These are phyloP conservation scores for Cryptotermes secundus DNA, from an alignment of 1,140 invertebrate species.

Conservation along the genomic window DNA sequence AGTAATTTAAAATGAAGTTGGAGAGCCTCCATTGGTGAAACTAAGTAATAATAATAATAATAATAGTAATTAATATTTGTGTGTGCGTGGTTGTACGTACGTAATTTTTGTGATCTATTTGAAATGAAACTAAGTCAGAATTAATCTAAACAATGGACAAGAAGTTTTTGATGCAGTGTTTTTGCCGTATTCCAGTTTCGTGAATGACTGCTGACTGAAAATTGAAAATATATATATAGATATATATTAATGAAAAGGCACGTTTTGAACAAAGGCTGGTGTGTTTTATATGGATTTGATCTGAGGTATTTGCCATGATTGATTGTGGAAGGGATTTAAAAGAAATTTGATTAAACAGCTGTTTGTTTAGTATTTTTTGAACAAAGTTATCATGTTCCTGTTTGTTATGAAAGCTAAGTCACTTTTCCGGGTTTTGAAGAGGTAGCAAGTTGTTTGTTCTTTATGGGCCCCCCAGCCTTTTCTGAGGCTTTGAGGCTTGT, in stretches of 20 bases:
- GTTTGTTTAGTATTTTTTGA: slow-evolving; percentile 41
- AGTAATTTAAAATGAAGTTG: background rate
- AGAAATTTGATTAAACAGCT: background rate
- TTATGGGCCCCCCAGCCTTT: background rate
- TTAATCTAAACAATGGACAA: slow-evolving; percentile 32
- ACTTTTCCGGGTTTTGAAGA: slow-evolving; percentile 40
- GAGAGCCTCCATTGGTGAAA: slow-evolving; percentile 2
- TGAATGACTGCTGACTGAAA: slow-evolving; percentile 27
- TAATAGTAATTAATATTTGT: slow-evolving; percentile 26
- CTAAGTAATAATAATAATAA: slow-evolving; percentile 23
- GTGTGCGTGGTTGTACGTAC: slow-evolving; percentile 29
- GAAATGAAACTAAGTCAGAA: slow-evolving; percentile 36
- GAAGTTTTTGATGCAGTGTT: slow-evolving; percentile 27
- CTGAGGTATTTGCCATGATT: slow-evolving; percentile 31
- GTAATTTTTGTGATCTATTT: slow-evolving; percentile 34
- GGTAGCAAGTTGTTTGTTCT: slow-evolving; percentile 20
- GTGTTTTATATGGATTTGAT: slow-evolving; percentile 30
- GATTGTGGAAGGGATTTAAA: background rate
- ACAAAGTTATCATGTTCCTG: slow-evolving; percentile 52
- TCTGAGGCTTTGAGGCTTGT: background rate
- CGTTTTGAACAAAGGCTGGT: background rate
- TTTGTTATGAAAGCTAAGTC: slow-evolving; percentile 51
- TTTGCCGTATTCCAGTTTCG: slow-evolving; percentile 22
- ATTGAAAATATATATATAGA: background rate
- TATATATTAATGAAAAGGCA: slow-evolving; percentile 25